Evolutionary conservation across 2,113 vertebrate species (phyloP).

Genomic region (Scophthalmus maximus): DNA sequence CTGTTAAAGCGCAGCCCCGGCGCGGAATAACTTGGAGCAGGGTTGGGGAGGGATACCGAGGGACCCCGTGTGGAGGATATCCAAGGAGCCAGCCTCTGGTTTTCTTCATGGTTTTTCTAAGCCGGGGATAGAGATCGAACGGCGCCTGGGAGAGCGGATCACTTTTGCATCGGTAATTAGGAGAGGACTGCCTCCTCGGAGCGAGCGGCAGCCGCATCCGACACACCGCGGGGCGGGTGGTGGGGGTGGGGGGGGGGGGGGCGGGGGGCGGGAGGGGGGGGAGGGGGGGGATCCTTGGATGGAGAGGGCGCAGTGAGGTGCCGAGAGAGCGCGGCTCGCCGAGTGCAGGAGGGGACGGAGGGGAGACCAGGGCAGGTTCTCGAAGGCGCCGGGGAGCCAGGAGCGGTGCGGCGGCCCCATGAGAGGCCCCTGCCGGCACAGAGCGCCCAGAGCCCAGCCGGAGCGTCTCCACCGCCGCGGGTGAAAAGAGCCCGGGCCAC

Average conservation of each 20-base stretch:
- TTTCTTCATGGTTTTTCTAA: conserved; percentile 52
- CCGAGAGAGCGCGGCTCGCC: conserved; percentile 54
- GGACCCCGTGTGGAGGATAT: conserved; percentile 22
- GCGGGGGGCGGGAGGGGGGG: neutral
- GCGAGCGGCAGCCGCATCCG: conserved; percentile 62
- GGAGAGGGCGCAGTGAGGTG: conserved; percentile 73
- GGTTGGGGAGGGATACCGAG: conserved; percentile 34
- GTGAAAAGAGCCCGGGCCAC: conserved; percentile 75
- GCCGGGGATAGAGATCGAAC: conserved; percentile 47
- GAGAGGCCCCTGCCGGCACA: conserved; percentile 78
- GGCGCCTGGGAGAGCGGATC: conserved; percentile 57
- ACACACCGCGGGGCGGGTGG: conserved; percentile 28
- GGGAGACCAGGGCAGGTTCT: conserved; percentile 71
- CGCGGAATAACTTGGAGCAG: conserved; percentile 61
- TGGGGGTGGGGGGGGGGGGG: no score
- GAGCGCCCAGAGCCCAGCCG: conserved; percentile 78
- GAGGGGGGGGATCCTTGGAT: conserved; percentile 56
- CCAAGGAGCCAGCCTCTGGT: conserved; percentile 10
- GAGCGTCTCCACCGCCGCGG: conserved; percentile 78
- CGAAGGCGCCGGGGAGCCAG: conserved; percentile 77
- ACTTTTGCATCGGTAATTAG: conserved; percentile 71
- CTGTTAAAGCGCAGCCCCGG: conserved; percentile 38
- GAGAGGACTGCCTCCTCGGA: conserved; percentile 58
- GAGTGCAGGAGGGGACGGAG: conserved; percentile 67
- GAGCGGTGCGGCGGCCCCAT: conserved; percentile 82